Evolutionary conservation across 2,113 vertebrate genomes (phyloP).

Genomic region (Mus spicilegus): DNA sequence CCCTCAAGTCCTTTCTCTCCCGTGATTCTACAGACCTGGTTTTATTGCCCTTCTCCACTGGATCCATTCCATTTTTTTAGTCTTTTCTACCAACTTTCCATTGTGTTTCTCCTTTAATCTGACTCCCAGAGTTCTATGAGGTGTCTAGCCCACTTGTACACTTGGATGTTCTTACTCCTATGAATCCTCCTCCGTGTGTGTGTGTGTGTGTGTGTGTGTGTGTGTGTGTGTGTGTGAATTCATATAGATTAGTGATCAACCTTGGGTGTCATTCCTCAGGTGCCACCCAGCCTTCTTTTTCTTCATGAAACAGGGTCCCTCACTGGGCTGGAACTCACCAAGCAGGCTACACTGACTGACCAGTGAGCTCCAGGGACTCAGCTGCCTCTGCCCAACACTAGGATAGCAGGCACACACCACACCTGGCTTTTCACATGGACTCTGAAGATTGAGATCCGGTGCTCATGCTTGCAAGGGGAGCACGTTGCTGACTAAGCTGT

Average conservation of each 20-base stretch:
- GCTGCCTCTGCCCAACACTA: not conserved
- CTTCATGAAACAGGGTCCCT: not conserved
- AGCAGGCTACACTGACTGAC: not conserved
- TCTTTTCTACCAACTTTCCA: conserved; percentile 24
- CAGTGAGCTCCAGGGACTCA: not conserved
- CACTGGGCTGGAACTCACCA: not conserved
- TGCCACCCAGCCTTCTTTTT: not conserved
- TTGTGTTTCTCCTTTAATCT: conserved; percentile 14
- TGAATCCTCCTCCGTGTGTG: not conserved
- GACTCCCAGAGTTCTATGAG: not conserved
- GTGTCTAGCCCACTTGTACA: not conserved
- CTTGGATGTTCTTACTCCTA: not conserved
- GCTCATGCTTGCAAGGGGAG: not conserved
- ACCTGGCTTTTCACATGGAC: not conserved
- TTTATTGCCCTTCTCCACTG: not conserved
- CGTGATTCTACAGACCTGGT: not conserved
- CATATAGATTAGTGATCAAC: not conserved
- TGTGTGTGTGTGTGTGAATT: not conserved
- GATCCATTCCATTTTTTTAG: not conserved
- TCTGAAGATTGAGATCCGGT: not conserved
- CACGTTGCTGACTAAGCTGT: not conserved
- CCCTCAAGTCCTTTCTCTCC: not conserved
- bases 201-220: not conserved
- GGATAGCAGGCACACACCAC: not conserved
- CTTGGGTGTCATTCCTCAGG: not conserved